These are phyloP conservation scores for Lottia gigantea DNA, from an alignment of 2,888 invertebrate species.

Conservation along the genomic window DNA sequence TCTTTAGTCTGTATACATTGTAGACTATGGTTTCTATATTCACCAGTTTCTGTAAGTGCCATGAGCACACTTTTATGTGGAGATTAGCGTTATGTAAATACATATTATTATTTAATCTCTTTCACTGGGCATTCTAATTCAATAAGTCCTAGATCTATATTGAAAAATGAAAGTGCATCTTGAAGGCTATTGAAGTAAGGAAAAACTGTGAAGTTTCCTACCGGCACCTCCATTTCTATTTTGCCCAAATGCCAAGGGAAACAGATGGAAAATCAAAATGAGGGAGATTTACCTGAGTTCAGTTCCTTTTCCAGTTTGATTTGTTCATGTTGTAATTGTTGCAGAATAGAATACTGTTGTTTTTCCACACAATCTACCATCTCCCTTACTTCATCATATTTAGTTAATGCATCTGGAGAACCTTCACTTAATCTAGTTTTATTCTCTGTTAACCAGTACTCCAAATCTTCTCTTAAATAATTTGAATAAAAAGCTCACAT, in stretches of 20 bases:
- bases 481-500: neutral
- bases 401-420: conserved; percentile 46
- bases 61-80: too few species aligned
- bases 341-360: conserved; percentile 56
- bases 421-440: conserved; percentile 50
- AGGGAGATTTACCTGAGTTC: conserved; percentile 38
- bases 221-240: too few species aligned
- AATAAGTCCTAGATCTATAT: neutral
- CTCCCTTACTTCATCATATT: conserved; percentile 46
- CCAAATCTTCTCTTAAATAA: conserved; percentile 58
- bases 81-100: too few species aligned
- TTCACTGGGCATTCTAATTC: too few species aligned
- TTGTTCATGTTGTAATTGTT: conserved; percentile 56
- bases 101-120: too few species aligned
- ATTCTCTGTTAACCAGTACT: conserved; percentile 61
- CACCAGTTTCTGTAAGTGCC: too few species aligned
- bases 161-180: too few species aligned
- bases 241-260: too few species aligned
- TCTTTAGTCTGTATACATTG: too few species aligned
- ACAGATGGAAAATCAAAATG: too few species aligned
- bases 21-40: too few species aligned
- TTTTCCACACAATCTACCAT: conserved; percentile 52
- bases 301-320: conserved; percentile 56
- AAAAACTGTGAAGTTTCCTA: neutral
- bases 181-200: too few species aligned